Evolutionary conservation across 35 echinoderm and acorn worm species (phyloP), one percentile per base, ranked within the genome.

Genomic region (Heliocidaris tuberculata): DNA sequence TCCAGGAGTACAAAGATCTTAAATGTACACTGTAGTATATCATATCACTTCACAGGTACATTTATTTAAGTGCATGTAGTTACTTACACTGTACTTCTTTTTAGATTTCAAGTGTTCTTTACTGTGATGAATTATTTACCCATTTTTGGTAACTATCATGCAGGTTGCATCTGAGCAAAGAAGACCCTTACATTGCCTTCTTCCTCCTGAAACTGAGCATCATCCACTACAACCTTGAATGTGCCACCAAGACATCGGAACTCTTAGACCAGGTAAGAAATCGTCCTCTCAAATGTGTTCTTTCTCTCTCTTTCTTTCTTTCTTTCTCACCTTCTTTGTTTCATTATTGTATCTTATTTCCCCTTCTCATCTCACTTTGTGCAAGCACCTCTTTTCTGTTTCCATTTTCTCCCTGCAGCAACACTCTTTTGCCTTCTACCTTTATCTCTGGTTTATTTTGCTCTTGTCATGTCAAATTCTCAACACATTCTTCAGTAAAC

Each of bases 181-280:
- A 92, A 48, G 90, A 92, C n/a, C 90, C 90, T 1, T 92, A 92
- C n/a, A 30, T 92, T 48, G 90, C 47, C 10, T 92, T 92, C 49
- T 56, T 24, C 30, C 90, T 92, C 29, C 29, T 92, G 47, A 92
- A 92, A 50, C 48, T 92, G 90, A 56, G 90, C 48, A 92, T 92
- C 49, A 56, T 92, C 13, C 90, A 92, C 31, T 16, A 11, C 17
- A 92, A 92, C 21, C 90, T 92, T 56, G 90, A 48, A 30, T 27
- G 54, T 54, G 10, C 12, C 9, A 56, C 1, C 90, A 48, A 47
- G 90, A 56, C 90, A 56, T 30, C 1, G 5, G 48, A 48, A 30
- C 1, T 92, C 27, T 24, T 92, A 30, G 50, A 92, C 15, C 90
- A 92, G 48, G 90, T 92, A 19, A 92, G 90, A 19, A 88, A 86